These are phyloP conservation scores for Lasioglossum baleicum DNA, from an alignment of 1,140 invertebrate species.

Conservation along the genomic window DNA sequence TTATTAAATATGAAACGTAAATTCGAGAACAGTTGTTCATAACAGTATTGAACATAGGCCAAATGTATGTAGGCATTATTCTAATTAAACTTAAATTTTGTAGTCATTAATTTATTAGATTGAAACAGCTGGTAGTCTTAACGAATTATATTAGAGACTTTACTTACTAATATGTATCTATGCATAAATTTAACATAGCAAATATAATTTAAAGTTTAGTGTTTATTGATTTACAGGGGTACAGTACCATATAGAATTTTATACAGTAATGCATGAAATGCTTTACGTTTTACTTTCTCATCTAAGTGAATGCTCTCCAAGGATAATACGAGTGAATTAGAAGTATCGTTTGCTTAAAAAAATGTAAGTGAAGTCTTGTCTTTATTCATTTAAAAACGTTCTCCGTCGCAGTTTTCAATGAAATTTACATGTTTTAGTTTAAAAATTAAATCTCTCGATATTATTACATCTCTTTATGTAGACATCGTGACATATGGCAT, in stretches of 20 bases:
- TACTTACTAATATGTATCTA: not conserved
- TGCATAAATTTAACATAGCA: not conserved
- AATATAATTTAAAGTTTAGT: conserved; percentile 3
- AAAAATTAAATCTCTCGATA: conserved; percentile 18
- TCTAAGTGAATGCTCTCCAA: not conserved
- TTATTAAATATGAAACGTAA: conserved; percentile 16
- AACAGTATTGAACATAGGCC: not conserved
- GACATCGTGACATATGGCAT: conserved; percentile 14
- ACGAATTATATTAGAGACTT: conserved; percentile 3
- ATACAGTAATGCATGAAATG: no score
- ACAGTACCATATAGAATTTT: not conserved
- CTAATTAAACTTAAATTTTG: not conserved
- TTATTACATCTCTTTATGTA: conserved; percentile 17
- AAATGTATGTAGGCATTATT: not conserved
- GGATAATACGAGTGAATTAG: not conserved
- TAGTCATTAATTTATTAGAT: not conserved
- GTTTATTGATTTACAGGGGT: not conserved
- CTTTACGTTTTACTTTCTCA: not conserved
- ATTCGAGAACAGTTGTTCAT: not conserved
- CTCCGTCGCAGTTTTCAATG: not conserved
- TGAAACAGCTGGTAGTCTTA: no score
- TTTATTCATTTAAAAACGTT: not conserved
- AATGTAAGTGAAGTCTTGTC: not conserved
- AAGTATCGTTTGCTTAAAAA: not conserved
- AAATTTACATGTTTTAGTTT: not conserved